Evolutionary conservation across 2,113 vertebrate genomes (phyloP).

Genomic region (Zingel zingel): DNA sequence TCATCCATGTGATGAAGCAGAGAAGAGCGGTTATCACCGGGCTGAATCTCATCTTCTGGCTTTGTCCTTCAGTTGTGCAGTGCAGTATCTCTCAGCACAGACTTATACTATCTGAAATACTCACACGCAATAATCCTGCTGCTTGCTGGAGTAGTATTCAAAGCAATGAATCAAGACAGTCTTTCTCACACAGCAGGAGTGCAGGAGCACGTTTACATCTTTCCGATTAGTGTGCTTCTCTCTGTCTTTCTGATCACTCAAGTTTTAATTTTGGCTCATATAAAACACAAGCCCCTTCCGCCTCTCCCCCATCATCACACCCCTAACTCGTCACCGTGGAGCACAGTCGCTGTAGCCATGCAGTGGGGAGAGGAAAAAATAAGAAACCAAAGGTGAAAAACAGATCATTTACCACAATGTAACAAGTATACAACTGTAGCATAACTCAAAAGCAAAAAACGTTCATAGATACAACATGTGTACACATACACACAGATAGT

Average conservation of each 20-base stretch:
- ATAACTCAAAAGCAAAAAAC: constrained; percentile 30
- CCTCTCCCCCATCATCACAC: not conserved
- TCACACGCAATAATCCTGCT: not conserved
- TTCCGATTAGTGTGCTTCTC: not conserved
- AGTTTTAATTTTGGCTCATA: constrained; percentile 37
- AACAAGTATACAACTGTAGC: constrained; percentile 7
- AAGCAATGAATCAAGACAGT: not conserved
- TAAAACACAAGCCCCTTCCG: constrained; percentile 24
- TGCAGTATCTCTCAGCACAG: not conserved
- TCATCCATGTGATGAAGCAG: constrained; percentile 50
- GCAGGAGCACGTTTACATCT: no score
- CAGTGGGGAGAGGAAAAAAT: constrained; percentile 54
- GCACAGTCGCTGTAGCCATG: constrained; percentile 3
- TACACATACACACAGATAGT: not conserved
- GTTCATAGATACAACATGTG: not conserved
- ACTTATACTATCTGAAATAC: not conserved
- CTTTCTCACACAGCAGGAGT: not conserved
- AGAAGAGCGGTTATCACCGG: constrained; percentile 48
- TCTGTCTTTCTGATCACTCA: not conserved
- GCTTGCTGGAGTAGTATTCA: not conserved
- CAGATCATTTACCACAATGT: constrained; percentile 42
- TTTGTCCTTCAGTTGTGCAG: not conserved
- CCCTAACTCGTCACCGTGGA: not conserved
- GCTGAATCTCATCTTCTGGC: constrained; percentile 57
- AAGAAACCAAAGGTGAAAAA: constrained; percentile 21